phyloP scores from a whole-genome alignment of 2,888 invertebrate species.

The Hetaerina titia region DNA sequence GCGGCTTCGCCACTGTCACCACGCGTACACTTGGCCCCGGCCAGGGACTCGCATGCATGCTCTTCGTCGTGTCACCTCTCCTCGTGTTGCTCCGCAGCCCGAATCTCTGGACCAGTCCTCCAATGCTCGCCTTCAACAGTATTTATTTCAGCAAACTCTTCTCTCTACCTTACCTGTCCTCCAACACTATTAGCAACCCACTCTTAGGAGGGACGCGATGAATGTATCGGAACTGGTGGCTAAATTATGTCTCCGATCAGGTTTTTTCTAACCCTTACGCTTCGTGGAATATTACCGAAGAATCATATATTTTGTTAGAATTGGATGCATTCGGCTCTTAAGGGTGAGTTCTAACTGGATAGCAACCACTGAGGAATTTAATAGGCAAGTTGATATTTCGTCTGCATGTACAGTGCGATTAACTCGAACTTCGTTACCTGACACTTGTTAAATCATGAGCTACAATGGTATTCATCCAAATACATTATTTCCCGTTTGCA shows the following conservation, averaged over 20 bases:
- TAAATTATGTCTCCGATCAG: neutral
- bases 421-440: too few relatives aligned
- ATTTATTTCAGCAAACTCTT: neutral
- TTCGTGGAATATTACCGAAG: neutral
- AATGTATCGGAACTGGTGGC: neutral
- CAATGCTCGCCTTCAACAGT: neutral
- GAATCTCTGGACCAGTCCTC: neutral
- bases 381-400: too few relatives aligned
- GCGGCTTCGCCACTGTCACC: conserved; percentile 40
- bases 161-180: neutral
- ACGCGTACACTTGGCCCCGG: conserved; percentile 4
- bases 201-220: neutral
- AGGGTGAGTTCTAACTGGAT: too few relatives aligned
- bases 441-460: too few relatives aligned
- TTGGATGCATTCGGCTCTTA: neutral
- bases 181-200: neutral
- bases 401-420: too few relatives aligned
- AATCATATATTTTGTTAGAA: neutral
- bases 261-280: neutral
- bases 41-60: neutral
- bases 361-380: too few relatives aligned
- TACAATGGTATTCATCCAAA: too few relatives aligned
- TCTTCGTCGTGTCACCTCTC: neutral
- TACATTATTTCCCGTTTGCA: too few relatives aligned
- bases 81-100: neutral